These are phyloP conservation scores for Timandra comae DNA, from an alignment of 2,888 invertebrate species.

Conservation along the genomic window DNA sequence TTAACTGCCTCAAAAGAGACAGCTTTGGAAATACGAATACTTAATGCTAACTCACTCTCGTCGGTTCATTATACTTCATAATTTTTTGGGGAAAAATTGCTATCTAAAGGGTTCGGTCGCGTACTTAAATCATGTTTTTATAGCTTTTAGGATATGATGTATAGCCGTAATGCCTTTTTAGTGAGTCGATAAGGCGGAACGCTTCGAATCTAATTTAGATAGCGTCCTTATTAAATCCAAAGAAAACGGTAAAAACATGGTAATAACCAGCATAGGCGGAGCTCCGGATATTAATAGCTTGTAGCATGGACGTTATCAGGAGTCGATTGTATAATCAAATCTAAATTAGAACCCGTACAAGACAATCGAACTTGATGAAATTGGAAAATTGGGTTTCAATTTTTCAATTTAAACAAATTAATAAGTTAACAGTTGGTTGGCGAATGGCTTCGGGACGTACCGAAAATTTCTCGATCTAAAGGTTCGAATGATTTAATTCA, in stretches of 20 bases:
- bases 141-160: conserved; percentile 22
- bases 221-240: conserved; percentile 11
- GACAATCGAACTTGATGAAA: conserved; percentile 20
- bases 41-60: conserved; percentile 68
- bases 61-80: conserved; percentile 74
- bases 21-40: conserved; percentile 72
- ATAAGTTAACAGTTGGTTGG: conserved; percentile 43
- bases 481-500: conserved; percentile 61
- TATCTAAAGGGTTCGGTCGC: conserved; percentile 48
- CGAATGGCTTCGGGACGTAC: conserved; percentile 32
- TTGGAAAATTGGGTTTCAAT: conserved; percentile 30
- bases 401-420: conserved; percentile 29
- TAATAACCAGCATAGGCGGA: conserved; percentile 8
- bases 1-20: conserved; percentile 75
- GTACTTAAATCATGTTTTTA: conserved; percentile 25
- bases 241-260: conserved; percentile 14
- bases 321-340: conserved; percentile 18
- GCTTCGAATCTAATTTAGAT: conserved; percentile 15
- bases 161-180: conserved; percentile 13
- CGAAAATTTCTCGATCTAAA: conserved; percentile 42
- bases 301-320: conserved; percentile 15
- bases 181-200: conserved; percentile 9
- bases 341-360: conserved; percentile 20
- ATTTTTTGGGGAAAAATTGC: conserved; percentile 59
- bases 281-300: conserved; percentile 19